phyloP scores from a whole-genome alignment of 2,888 invertebrate genomes.

The Taphrorychus bicolor region DNA sequence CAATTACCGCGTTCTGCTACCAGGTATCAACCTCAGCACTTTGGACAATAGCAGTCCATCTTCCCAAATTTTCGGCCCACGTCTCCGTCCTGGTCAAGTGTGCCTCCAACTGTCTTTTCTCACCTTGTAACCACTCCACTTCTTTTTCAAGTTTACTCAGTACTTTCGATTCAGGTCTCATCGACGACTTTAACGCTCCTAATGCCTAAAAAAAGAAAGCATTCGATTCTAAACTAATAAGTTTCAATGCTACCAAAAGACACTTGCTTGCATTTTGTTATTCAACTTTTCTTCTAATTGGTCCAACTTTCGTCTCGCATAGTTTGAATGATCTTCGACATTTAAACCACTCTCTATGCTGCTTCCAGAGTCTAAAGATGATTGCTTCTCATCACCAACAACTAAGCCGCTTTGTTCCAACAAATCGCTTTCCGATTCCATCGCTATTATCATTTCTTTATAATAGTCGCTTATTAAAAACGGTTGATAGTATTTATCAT shows the following conservation, averaged over 20 bases:
- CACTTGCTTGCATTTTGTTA: slow-evolving; percentile 78
- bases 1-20: not conserved
- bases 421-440: slow-evolving; percentile 65
- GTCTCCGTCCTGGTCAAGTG: slow-evolving; percentile 86
- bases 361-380: slow-evolving; percentile 65
- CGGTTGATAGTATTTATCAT: slow-evolving; percentile 88
- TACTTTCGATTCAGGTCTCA: slow-evolving; percentile 85
- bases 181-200: slow-evolving; percentile 80
- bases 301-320: slow-evolving; percentile 81
- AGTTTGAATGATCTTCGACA: slow-evolving; percentile 83
- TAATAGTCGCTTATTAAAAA: slow-evolving; percentile 89
- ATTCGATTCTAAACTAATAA: not conserved
- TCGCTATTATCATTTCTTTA: slow-evolving; percentile 72
- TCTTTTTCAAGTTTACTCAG: slow-evolving; percentile 81
- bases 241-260: not conserved
- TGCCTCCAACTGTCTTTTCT: slow-evolving; percentile 81
- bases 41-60: slow-evolving; percentile 86
- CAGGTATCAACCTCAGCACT: slow-evolving; percentile 73
- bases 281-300: slow-evolving; percentile 83
- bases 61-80: slow-evolving; percentile 89
- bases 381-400: slow-evolving; percentile 63
- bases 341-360: slow-evolving; percentile 64
- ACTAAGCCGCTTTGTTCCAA: slow-evolving; percentile 60
- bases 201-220: slow-evolving; percentile 65
- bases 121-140: slow-evolving; percentile 82